phyloP scores from a whole-genome alignment of 2,888 invertebrate species.

The Lymantria monacha region DNA sequence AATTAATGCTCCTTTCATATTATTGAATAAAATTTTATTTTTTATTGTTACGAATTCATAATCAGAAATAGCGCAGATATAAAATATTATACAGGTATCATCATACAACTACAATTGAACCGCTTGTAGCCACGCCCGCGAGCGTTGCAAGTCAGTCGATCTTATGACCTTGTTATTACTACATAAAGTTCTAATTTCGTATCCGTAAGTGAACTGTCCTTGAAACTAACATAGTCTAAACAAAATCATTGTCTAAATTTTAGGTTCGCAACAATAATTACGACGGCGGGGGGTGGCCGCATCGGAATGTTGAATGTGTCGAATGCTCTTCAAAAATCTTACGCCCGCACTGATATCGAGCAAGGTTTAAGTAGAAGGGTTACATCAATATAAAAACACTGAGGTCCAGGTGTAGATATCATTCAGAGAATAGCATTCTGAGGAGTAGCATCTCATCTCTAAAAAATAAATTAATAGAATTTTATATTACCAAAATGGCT shows the following conservation, averaged over 20 bases:
- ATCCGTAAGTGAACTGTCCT: conserved; percentile 18
- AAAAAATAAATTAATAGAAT: conserved; percentile 1
- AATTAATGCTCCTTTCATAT: too few relatives aligned
- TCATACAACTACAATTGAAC: conserved; percentile 1
- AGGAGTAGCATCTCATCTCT: conserved; percentile 21
- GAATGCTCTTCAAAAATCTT: conserved; percentile 35
- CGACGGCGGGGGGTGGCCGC: conserved; percentile 50
- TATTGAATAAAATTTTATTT: too few relatives aligned
- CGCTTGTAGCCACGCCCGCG: conserved; percentile 6
- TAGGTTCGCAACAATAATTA: conserved; percentile 41
- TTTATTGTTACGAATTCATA: too few relatives aligned
- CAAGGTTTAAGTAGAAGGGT: conserved; percentile 49
- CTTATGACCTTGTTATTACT: conserved; percentile 23
- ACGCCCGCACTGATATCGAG: conserved; percentile 42
- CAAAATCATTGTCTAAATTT: conserved; percentile 32
- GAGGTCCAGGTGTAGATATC: conserved; percentile 37
- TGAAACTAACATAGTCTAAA: conserved; percentile 28
- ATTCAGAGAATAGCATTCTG: conserved; percentile 40
- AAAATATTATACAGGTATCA: too few relatives aligned
- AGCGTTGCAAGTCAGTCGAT: conserved; percentile 11
- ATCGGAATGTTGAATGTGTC: conserved; percentile 39
- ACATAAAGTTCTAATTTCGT: conserved; percentile 17
- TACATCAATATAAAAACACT: conserved; percentile 53
- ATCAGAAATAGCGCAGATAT: too few relatives aligned
- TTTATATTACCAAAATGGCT: conserved; percentile 20